A percentile compares a stretch with the other conserved stretches of the same genome.
These are phyloP conservation scores for Leptopilina drosophilae DNA, from an alignment of 2,888 invertebrate species.

Conservation along the genomic window DNA sequence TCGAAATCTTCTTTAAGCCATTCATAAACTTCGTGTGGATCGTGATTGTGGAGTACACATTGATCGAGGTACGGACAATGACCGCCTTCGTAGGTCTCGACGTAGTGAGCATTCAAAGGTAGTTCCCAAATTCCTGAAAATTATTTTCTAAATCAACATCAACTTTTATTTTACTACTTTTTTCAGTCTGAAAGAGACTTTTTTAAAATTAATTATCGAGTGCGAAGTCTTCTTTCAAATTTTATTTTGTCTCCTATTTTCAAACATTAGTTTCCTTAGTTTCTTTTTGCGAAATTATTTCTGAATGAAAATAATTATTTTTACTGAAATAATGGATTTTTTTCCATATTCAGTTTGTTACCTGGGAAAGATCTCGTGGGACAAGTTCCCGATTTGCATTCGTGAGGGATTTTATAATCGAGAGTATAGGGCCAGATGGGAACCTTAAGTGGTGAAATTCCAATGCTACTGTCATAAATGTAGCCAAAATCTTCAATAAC, in stretches of 20 bases:
- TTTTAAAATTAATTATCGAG: too few relatives aligned
- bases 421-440: conserved; percentile 97
- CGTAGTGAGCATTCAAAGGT: conserved; percentile 92
- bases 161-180: too few relatives aligned
- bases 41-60: conserved; percentile 93
- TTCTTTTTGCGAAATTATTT: neutral
- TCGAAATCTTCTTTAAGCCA: conserved; percentile 95
- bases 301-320: neutral
- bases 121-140: conserved; percentile 92
- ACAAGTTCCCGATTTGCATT: conserved; percentile 95
- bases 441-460: conserved; percentile 87
- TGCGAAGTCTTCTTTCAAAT: too few relatives aligned
- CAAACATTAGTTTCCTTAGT: too few relatives aligned
- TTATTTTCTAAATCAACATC: neutral
- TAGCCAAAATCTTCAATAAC: conserved; percentile 95
- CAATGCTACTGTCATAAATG: conserved; percentile 94
- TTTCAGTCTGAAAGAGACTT: too few relatives aligned
- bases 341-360: conserved; percentile 63
- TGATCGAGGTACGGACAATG: conserved; percentile 95
- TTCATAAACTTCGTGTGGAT: conserved; percentile 87
- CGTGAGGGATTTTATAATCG: conserved; percentile 94
- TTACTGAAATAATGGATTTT: neutral
- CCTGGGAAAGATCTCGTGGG: conserved; percentile 93
- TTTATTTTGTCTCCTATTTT: too few relatives aligned
- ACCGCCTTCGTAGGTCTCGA: conserved; percentile 92